Base-by-base conservation (phyloP, 2,888 invertebrate species). In the Agrotis clavis region DNA sequence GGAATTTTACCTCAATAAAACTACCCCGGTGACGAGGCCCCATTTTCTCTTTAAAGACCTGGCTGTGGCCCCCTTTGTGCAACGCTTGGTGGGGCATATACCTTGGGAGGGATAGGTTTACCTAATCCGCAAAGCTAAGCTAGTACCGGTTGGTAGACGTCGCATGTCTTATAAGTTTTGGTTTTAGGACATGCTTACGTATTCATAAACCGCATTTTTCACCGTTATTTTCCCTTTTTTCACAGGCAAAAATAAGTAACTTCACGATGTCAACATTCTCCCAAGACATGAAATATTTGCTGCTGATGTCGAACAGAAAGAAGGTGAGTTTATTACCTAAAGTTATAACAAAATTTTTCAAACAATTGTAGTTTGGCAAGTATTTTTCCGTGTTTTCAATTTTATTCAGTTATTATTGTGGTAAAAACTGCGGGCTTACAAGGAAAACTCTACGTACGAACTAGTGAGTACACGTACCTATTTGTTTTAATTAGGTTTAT, bases 201-300 rank as follows among this genome's bases (percentile, higher is more conserved):
- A 7, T 35, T 35, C 7, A 6, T 35, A 35, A 6, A 7, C 35
- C 35, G 2, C 19, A 56, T 41, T 45, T 2, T 13, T 35, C 11
- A 45, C 30, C 35, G 2, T 51, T 57, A 0, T 45, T 35, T 1
- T n/a, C n/a, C 77, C 72, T 84, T 57, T 83, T 65, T 89, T 91
- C 71, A 25, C 93, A 96, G 95, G 70, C 79, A 48, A 91, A 90
- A 45, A 85, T 95, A 54, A 88, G 85, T 35, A 90, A 91, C 67
- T 94, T 90, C 65, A 84, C 90, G 21, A 79, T 93, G 13, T 86
- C 91, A 4, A 83, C 91, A 21, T 95, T 94, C 70, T 95, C 95
- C 1, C 86, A 90, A 19, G 93, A 95, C 74, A 89, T 92, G 63
- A 92, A 91, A 77, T 94, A 92, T 86, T 81, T 94, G 64, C 81